Conservation (phyloP, 2,888 invertebrate species). For the Hyposoter dolosus region DNA sequence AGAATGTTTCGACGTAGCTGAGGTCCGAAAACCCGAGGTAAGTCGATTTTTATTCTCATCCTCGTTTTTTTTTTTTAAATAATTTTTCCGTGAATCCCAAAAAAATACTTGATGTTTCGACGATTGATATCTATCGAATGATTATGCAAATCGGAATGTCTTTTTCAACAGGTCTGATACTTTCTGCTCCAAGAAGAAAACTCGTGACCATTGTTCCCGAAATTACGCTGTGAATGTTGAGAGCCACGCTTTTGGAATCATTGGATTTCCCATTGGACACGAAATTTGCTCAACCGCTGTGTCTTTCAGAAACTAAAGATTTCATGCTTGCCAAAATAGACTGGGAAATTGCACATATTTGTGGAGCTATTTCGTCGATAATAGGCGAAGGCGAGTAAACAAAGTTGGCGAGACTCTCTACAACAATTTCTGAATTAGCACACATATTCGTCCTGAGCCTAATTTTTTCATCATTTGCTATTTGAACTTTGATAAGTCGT, state of each 20-base stretch:
- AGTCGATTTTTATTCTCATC: conserved; percentile 16
- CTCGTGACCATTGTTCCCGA: conserved; percentile 10
- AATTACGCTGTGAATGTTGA: not conserved
- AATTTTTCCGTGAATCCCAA: not conserved
- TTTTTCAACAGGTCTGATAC: conserved; percentile 43
- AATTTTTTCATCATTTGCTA: not conserved
- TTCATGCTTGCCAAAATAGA: conserved; percentile 36
- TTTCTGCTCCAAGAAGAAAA: not conserved
- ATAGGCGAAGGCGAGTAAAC: not conserved
- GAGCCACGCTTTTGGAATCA: conserved; percentile 14
- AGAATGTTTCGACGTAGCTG: conserved; percentile 52
- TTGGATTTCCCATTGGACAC: conserved; percentile 17
- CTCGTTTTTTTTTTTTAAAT: not conserved
- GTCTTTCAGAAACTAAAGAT: conserved; percentile 5
- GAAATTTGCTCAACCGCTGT: conserved; percentile 16
- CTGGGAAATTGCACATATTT: not conserved
- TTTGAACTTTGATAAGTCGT: conserved; percentile 30
- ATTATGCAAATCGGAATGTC: not conserved
- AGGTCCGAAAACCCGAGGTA: conserved; percentile 68
- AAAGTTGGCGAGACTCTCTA: not conserved
- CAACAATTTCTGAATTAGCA: not conserved
- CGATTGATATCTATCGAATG: not conserved
- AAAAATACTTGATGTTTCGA: not conserved
- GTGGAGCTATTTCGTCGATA: not conserved
- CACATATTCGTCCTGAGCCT: not conserved